Evolutionary conservation across 2,797 vertebrate species (phyloP).

Genomic region (Argyrosomus regius): DNA sequence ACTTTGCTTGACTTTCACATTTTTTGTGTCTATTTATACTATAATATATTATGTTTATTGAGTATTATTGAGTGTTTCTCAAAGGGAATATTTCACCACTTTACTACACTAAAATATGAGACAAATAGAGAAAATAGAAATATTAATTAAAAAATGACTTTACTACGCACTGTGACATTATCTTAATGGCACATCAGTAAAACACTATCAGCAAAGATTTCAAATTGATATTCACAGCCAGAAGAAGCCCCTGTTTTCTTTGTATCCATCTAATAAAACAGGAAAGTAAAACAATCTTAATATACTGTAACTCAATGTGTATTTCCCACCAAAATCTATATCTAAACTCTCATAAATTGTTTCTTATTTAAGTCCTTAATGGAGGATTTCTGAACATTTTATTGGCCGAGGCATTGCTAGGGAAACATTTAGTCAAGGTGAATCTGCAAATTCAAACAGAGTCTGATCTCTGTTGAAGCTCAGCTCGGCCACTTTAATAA

Average conservation of each 20-base stretch:
- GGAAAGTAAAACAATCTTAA: not conserved
- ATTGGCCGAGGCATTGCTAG: not conserved
- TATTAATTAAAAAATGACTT: not conserved
- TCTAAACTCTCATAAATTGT: no score
- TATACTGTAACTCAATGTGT: not conserved
- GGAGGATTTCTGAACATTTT: not conserved
- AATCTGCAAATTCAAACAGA: not conserved
- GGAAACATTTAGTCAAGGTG: not conserved
- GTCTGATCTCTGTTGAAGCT: not conserved
- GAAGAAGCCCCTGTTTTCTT: not conserved
- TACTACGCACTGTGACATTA: not conserved
- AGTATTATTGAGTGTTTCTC: not conserved
- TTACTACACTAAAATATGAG: not conserved
- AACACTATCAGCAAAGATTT: not conserved
- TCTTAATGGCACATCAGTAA: not conserved
- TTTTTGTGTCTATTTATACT: slow-evolving; percentile 6
- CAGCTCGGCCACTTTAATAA: not conserved
- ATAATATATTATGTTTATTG: not conserved
- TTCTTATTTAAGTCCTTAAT: not conserved
- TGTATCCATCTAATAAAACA: not conserved
- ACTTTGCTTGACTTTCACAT: slow-evolving; percentile 53
- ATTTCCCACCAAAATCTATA: not conserved
- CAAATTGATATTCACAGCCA: not conserved
- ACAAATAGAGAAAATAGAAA: not conserved
- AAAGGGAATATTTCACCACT: not conserved